These are phyloP conservation scores for Propithecus coquereli DNA, from an alignment of 2,113 vertebrate genomes.

Conservation along the genomic window DNA sequence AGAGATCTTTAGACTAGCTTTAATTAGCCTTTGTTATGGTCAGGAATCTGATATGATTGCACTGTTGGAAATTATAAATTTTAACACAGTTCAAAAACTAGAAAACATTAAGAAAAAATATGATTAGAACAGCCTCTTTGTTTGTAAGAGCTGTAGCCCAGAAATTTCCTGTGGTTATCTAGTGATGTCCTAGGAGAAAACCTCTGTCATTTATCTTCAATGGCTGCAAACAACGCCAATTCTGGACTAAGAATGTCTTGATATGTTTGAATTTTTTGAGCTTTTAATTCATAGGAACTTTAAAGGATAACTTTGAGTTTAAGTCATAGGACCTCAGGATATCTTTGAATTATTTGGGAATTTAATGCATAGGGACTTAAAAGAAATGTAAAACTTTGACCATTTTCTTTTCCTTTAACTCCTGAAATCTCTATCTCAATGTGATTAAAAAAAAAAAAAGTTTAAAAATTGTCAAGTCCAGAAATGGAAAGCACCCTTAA, in stretches of 20 bases:
- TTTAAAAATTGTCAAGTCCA: neutral
- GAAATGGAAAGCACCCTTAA: neutral
- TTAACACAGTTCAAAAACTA: neutral
- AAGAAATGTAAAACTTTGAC: conserved; percentile 1
- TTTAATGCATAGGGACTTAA: conserved; percentile 11
- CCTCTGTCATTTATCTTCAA: neutral
- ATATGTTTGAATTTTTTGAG: neutral
- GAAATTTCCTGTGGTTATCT: neutral
- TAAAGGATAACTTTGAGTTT: conserved; percentile 20
- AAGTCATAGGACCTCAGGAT: neutral
- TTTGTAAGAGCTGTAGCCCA: neutral
- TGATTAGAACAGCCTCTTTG: neutral
- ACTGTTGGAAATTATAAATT: neutral
- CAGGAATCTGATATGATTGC: neutral
- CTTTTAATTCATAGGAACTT: neutral
- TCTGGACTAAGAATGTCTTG: neutral
- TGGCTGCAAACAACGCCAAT: neutral
- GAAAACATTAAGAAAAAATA: neutral
- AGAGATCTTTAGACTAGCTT: neutral
- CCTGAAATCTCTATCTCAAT: neutral
- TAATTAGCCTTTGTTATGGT: neutral
- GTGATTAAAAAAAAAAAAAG: neutral
- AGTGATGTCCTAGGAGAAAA: neutral
- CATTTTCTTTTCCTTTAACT: neutral
- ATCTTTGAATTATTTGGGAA: neutral